Percentiles rank a stretch among this genome's conserved stretches.
phyloP scores from a whole-genome alignment of 2,797 vertebrate genomes.

The Lophotriccus pileatus region DNA sequence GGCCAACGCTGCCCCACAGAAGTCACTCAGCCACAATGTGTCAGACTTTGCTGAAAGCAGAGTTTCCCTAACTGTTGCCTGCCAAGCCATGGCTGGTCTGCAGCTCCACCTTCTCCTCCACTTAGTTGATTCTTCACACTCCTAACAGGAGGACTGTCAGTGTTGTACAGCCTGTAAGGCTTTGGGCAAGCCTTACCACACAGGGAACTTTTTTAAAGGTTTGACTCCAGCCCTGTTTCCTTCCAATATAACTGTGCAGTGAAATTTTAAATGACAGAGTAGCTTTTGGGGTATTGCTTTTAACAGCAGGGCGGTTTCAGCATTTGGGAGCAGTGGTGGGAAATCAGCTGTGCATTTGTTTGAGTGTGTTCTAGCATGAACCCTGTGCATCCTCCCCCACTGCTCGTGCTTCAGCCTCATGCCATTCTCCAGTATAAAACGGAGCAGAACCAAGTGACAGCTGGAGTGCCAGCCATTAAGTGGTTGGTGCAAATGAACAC shows the following conservation, averaged over 20 bases:
- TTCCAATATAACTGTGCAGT: neutral
- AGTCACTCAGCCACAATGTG: neutral
- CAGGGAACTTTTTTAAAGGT: neutral
- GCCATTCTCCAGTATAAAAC: neutral
- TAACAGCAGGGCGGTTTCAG: neutral
- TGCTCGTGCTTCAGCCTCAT: neutral
- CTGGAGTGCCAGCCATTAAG: neutral
- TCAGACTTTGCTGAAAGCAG: neutral
- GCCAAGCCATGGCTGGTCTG: neutral
- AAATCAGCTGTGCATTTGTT: neutral
- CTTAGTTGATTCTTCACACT: neutral
- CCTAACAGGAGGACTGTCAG: neutral
- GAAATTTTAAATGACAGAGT: neutral
- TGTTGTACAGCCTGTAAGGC: fast-evolving
- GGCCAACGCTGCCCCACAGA: neutral
- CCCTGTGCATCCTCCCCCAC: neutral
- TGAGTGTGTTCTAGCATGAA: neutral
- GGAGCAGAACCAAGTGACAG: neutral
- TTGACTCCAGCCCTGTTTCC: neutral
- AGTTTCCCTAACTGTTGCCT: neutral
- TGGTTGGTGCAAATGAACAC: neutral
- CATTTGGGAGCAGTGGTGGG: neutral
- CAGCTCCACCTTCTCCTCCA: neutral
- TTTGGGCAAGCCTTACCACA: neutral
- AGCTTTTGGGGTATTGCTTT: neutral